A percentile compares a stretch with the other conserved stretches of the same genome.
phyloP scores from a whole-genome alignment of 2,113 vertebrate genomes.

The Arenaria interpres region DNA sequence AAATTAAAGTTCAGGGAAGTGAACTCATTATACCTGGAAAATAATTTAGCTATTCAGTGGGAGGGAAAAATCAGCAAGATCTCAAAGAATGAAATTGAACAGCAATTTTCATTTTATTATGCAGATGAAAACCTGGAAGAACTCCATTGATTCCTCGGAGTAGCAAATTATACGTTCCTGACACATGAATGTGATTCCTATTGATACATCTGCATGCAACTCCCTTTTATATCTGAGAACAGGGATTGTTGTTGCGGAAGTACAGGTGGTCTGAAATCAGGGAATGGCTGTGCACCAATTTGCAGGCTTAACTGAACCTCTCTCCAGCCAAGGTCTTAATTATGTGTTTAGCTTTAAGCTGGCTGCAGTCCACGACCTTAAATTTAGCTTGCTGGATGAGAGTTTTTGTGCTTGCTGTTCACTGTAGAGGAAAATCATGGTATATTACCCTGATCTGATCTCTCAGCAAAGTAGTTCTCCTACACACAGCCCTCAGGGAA shows the following conservation, averaged over 20 bases:
- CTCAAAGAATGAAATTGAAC: slow-evolving; percentile 9
- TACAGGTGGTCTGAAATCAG: neutral
- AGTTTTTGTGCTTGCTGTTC: neutral
- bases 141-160: neutral
- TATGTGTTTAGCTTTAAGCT: neutral
- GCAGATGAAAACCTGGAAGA: slow-evolving; percentile 13
- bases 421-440: neutral
- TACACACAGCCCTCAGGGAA: neutral
- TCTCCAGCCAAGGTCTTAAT: neutral
- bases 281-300: neutral
- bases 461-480: neutral
- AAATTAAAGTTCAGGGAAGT: neutral
- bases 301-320: neutral
- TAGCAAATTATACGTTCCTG: slow-evolving; percentile 38
- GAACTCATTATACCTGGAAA: slow-evolving; percentile 18
- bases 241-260: neutral
- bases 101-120: slow-evolving; percentile 53
- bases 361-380: neutral
- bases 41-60: slow-evolving; percentile 12
- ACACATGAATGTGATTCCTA: neutral
- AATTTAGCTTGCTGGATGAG: neutral
- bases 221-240: neutral
- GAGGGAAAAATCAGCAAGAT: slow-evolving; percentile 8
- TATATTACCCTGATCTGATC: neutral
- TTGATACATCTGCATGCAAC: neutral